Evolutionary conservation across 2,113 vertebrate genomes (phyloP), one percentile per base, ranked within the genome.

Genomic region (Sceloporus undulatus): DNA sequence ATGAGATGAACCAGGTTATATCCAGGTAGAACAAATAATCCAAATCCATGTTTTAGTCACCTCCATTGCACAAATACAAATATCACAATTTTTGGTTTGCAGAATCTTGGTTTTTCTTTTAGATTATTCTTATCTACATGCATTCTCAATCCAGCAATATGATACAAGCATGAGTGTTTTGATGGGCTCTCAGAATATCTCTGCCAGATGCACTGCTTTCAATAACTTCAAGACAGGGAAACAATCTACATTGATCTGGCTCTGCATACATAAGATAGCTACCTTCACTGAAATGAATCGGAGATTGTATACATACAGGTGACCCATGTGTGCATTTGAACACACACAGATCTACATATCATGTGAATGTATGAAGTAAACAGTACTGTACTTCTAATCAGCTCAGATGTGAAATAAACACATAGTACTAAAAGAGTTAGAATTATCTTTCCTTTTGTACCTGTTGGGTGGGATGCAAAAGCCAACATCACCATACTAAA

Each of bases 381-480:
- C 48, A 48, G 48, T 48, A 48, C 48, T 48, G 48, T 48, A 48
- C 48, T 48, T 48, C 48, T 48, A 48, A 48, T 48, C 48, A 48
- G 48, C 48, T 48, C 7, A 48, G 48, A 48, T 48, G 7, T 48
- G 48, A 48, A 48, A 91, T 84, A 1, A 19, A 81, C 2, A 38
- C 29, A 81, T 4, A 81, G 38, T 65, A 5, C 56, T 19, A 80
- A 40, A 29, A 18, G 19, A 66, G 21, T 54, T 38, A 29, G 10
- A 52, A 16, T 52, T 19, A 54, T 42, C 68, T 38, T 18, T 82
- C 42, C 14, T 19, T 70, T n/a, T 48, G 34, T 95, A 97, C 97
- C 97, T 96, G 96, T 97, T 85, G 97, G 96, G 78, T 96, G 96
- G 62, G 96, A 96, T 21, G 96, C 97, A 92, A 94, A 93, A 1